Percentiles rank a stretch among this genome's conserved stretches.
Conservation (phyloP, 2,797 vertebrate genomes). For the Dicrostonyx torquatus region DNA sequence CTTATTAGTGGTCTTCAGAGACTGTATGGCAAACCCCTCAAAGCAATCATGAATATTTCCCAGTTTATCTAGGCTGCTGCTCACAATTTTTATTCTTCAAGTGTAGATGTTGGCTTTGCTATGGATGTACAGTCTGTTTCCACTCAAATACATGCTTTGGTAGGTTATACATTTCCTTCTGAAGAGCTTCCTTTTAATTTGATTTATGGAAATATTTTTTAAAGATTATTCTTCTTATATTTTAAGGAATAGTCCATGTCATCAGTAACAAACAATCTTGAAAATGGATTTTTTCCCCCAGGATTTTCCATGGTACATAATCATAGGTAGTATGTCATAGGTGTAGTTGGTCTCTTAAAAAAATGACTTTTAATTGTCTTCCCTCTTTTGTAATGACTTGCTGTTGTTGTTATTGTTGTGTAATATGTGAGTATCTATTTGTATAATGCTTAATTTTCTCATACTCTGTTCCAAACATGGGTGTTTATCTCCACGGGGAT, state of each 20-base stretch:
- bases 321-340: neutral
- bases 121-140: neutral
- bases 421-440: neutral
- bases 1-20: neutral
- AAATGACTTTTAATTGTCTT: constrained; percentile 46
- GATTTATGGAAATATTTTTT: neutral
- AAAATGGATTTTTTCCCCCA: neutral
- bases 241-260: constrained; percentile 18
- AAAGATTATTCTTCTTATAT: neutral
- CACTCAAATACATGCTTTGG: neutral
- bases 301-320: neutral
- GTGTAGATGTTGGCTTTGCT: neutral
- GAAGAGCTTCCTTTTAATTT: neutral
- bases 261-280: neutral
- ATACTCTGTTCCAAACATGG: constrained; percentile 18
- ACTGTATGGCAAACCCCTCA: neutral
- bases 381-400: neutral
- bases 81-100: constrained; percentile 10
- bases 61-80: neutral
- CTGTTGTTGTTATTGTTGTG: neutral
- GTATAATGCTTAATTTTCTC: constrained; percentile 10
- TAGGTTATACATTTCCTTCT: neutral
- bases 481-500: neutral
- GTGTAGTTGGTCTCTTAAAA: neutral
- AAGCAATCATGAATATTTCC: neutral